phyloP scores from a whole-genome alignment of 2,888 invertebrate genomes.

The Trachelus iudaicus region DNA sequence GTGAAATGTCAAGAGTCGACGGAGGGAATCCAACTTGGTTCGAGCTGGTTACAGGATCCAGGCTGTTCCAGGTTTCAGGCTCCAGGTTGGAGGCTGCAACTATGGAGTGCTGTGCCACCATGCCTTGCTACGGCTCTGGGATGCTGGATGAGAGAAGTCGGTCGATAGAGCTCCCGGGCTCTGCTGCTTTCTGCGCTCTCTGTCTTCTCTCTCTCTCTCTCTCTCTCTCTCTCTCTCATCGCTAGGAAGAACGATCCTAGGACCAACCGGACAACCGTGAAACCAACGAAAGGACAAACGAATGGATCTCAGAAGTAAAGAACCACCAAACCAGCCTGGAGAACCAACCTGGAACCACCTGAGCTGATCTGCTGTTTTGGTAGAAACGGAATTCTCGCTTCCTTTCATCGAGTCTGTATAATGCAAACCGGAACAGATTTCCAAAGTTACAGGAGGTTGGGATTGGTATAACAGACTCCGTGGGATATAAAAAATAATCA shows the following conservation, averaged over 20 bases:
- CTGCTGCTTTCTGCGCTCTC: slow-evolving; percentile 17
- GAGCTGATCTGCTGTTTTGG: no score
- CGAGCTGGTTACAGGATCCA: slow-evolving; percentile 27
- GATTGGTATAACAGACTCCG: no score
- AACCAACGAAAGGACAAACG: slow-evolving; percentile 39
- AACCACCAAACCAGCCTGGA: no score
- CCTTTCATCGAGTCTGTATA: no score
- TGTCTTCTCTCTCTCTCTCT: slow-evolving; percentile 18
- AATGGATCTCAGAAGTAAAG: slow-evolving; percentile 18
- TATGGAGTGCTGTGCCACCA: slow-evolving; percentile 24
- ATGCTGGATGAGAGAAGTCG: slow-evolving; percentile 59
- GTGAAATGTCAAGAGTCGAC: slow-evolving; percentile 53
- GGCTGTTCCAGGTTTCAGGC: slow-evolving; percentile 24
- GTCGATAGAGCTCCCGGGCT: slow-evolving; percentile 62
- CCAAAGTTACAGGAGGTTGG: no score
- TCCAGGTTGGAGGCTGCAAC: slow-evolving; percentile 39
- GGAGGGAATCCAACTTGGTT: slow-evolving; percentile 23
- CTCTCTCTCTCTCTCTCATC: slow-evolving; percentile 13
- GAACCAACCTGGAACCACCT: no score
- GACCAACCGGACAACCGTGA: slow-evolving; percentile 8
- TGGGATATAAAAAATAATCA: no score
- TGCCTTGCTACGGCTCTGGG: slow-evolving; percentile 45
- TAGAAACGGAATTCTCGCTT: no score
- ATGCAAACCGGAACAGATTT: no score
- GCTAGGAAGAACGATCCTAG: slow-evolving; percentile 14